Base-by-base conservation (phyloP, 2,888 invertebrate genomes). In the Mongoloraphidia duomilia region DNA sequence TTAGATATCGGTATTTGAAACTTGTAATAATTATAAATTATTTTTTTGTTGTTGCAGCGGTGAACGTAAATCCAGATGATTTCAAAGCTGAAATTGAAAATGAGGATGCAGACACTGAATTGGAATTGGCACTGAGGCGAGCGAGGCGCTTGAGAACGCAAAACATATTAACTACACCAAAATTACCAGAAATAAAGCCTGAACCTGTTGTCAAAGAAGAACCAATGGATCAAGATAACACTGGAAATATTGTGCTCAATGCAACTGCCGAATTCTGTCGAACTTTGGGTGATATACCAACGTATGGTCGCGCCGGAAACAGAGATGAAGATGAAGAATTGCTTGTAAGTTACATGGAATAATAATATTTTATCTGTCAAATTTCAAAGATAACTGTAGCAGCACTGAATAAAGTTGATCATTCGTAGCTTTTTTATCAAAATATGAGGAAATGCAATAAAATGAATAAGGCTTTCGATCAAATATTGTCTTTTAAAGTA, bases 191-290 rank as follows among this genome's bases (percentile, higher is more conserved):
- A 46, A 58, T 66, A 10, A 67, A 69, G 54, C 54, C 60, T 26
- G 67, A 67, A 53, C 59, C 61, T 4, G 59, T 59, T 13, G 64
- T 65, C 14, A 62, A 62, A 46, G 52, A 55, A 11, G n/a, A 13
- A 9, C 10, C 39, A 38, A 10, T 37, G 9, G 13, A 10, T 34
- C 47, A 54, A 9, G 68, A 63, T 47, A 57, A 55, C 34, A 67
- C 73, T 46, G 71, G 71, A 3, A 75, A 77, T 56, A 94, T 95
- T 61, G 79, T 85, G 50, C 70, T 96, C 49, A 93, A 96, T 72
- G 84, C 92, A 1, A 95, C 94, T 1, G 94, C 95, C 0, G 96
- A 96, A 74, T 96, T 96, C 72, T 96, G 96, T 63, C 80, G 95
- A 59, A 92, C 93, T 42, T 75, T 96, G 8, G 67, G 95, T 1